Evolutionary conservation across 2,113 vertebrate species (phyloP).

Genomic region (Kobus ellipsiprymnus): DNA sequence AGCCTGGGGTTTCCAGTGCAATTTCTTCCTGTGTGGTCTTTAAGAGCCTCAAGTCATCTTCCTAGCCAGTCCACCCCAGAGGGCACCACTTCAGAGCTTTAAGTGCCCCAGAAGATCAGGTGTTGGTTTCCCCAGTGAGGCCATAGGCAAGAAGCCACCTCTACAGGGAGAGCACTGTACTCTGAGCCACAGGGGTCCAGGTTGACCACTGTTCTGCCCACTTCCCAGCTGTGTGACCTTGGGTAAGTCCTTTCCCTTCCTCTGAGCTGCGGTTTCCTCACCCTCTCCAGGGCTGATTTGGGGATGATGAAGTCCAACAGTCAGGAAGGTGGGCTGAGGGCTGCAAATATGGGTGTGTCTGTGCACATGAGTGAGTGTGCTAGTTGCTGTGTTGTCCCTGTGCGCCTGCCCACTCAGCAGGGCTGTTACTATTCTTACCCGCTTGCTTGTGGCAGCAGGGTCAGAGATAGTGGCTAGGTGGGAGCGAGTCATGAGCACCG

Average conservation of each 20-base stretch:
- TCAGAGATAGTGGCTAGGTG: conserved; percentile 69
- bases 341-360: neutral
- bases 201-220: neutral
- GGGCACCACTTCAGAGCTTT: neutral
- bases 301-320: neutral
- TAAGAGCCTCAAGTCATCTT: neutral
- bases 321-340: neutral
- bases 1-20: neutral
- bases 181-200: neutral
- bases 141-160: neutral
- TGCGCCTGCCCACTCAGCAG: neutral
- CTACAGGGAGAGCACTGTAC: neutral
- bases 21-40: neutral
- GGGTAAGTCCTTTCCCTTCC: no score
- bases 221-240: no score
- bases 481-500: conserved; percentile 78
- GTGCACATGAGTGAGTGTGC: neutral
- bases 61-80: neutral
- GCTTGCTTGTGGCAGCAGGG: neutral
- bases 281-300: neutral
- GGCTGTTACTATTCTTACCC: conserved; percentile 72
- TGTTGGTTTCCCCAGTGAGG: neutral
- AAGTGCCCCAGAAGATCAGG: neutral
- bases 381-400: neutral
- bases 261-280: neutral